phyloP scores from a whole-genome alignment of 2,797 vertebrate species.

The Leptatherina wallacei region DNA sequence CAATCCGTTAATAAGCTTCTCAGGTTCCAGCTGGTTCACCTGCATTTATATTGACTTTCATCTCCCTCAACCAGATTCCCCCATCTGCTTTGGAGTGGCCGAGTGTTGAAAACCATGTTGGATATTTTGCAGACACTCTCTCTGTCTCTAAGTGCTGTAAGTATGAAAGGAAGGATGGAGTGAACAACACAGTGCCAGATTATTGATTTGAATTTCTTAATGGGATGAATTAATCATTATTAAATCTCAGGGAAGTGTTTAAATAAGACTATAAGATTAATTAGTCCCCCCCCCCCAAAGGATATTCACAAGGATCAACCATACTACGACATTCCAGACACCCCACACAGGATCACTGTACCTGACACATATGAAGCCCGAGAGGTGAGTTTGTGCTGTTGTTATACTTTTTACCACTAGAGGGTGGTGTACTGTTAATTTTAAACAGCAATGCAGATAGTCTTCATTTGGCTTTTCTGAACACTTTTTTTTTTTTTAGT shows the following conservation, averaged over 20 bases:
- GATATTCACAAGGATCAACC: constrained; percentile 99
- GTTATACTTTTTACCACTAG: constrained; percentile 49
- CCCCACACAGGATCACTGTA: constrained; percentile 95
- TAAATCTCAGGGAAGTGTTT: not conserved
- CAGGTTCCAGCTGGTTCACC: not conserved
- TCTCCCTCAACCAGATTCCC: constrained; percentile 85
- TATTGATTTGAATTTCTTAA: constrained; percentile 1
- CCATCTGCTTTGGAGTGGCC: constrained; percentile 96
- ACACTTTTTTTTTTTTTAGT: no score
- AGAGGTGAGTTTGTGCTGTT: constrained; percentile 83
- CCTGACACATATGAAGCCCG: constrained; percentile 96
- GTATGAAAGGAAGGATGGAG: constrained; percentile 53
- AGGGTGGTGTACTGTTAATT: constrained; percentile 32
- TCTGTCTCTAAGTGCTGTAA: constrained; percentile 92
- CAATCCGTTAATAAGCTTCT: not conserved
- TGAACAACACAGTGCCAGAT: not conserved
- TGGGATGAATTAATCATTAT: not conserved
- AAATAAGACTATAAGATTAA: not conserved
- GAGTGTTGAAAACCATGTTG: constrained; percentile 97
- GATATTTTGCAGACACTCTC: constrained; percentile 93
- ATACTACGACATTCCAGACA: constrained; percentile 96
- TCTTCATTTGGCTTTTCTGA: not conserved
- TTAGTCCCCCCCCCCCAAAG: constrained; percentile 66
- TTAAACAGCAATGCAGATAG: not conserved
- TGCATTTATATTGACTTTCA: not conserved